A percentile compares a stretch with the other conserved stretches of the same genome.
These are phyloP conservation scores for Erynnis tages DNA, from an alignment of 2,888 invertebrate genomes.

Conservation along the genomic window DNA sequence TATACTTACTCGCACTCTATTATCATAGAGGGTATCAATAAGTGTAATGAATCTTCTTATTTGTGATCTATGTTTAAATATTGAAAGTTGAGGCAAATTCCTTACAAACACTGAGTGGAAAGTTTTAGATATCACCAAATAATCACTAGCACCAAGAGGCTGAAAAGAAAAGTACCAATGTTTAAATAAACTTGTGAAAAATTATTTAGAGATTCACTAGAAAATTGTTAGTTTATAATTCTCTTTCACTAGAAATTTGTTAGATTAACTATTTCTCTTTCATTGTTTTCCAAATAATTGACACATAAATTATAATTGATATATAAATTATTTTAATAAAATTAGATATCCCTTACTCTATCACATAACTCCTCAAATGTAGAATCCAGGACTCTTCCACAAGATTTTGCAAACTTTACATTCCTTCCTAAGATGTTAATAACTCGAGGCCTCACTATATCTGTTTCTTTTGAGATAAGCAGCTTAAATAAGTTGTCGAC, in stretches of 20 bases:
- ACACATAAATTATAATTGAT: too few relatives aligned
- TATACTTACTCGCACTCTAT: conserved; percentile 85
- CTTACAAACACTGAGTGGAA: conserved; percentile 97
- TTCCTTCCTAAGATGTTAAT: conserved; percentile 94
- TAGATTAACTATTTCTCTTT: too few relatives aligned
- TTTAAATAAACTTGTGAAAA: too few relatives aligned
- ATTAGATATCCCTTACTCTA: conserved; percentile 81
- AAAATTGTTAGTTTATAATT: too few relatives aligned
- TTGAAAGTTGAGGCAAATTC: conserved; percentile 91
- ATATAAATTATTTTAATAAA: too few relatives aligned
- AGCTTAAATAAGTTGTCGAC: conserved; percentile 93
- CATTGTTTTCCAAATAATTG: too few relatives aligned
- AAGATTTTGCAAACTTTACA: conserved; percentile 93
- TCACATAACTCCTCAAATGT: conserved; percentile 95
- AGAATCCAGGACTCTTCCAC: conserved; percentile 94
- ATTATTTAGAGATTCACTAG: too few relatives aligned
- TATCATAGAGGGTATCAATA: conserved; percentile 98
- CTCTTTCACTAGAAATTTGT: too few relatives aligned
- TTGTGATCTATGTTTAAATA: conserved; percentile 89
- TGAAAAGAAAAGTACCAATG: conserved; percentile 70
- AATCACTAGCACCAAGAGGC: conserved; percentile 97
- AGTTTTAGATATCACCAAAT: conserved; percentile 93
- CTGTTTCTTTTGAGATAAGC: conserved; percentile 93
- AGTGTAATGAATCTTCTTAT: conserved; percentile 97
- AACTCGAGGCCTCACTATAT: conserved; percentile 90